A percentile compares a stretch with the other conserved stretches of the same genome.
phyloP scores from a whole-genome alignment of 2,797 vertebrate species.

The Neostethus bicornis region DNA sequence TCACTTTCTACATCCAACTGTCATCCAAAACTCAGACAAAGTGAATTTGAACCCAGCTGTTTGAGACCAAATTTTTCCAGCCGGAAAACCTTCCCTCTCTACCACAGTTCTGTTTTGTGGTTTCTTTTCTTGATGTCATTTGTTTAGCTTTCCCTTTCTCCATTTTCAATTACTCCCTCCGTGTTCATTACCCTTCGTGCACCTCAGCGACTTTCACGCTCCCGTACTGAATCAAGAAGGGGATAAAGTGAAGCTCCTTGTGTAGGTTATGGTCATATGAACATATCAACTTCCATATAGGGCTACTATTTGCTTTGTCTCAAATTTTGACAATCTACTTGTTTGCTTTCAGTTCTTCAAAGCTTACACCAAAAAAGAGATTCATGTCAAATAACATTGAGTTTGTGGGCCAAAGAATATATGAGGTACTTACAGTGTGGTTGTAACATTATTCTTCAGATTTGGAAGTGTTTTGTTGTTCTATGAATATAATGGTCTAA shows the following conservation, averaged over 20 bases:
- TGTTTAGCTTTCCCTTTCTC: slow-evolving; percentile 70
- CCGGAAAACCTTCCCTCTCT: slow-evolving; percentile 40
- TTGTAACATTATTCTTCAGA: background rate
- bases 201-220: slow-evolving; percentile 49
- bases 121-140: slow-evolving; percentile 64
- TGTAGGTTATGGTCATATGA: slow-evolving; percentile 13
- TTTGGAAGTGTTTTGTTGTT: background rate
- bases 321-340: background rate
- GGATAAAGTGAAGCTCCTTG: slow-evolving; percentile 7
- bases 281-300: slow-evolving; percentile 11
- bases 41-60: slow-evolving; percentile 21
- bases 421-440: background rate
- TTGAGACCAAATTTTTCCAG: slow-evolving; percentile 48
- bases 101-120: slow-evolving; percentile 49
- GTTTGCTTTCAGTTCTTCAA: background rate
- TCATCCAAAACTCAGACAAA: slow-evolving; percentile 10
- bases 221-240: slow-evolving; percentile 37
- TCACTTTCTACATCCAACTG: slow-evolving; percentile 1
- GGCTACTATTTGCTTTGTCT: background rate
- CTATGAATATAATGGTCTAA: no score
- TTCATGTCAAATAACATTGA: background rate
- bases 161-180: slow-evolving; percentile 61
- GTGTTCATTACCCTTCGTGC: slow-evolving; percentile 57
- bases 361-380: background rate
- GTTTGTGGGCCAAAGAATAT: no score